Evolutionary conservation across 2,888 invertebrate genomes (phyloP), one percentile per base, ranked within the genome.

Genomic region (Nowickia ferox): DNA sequence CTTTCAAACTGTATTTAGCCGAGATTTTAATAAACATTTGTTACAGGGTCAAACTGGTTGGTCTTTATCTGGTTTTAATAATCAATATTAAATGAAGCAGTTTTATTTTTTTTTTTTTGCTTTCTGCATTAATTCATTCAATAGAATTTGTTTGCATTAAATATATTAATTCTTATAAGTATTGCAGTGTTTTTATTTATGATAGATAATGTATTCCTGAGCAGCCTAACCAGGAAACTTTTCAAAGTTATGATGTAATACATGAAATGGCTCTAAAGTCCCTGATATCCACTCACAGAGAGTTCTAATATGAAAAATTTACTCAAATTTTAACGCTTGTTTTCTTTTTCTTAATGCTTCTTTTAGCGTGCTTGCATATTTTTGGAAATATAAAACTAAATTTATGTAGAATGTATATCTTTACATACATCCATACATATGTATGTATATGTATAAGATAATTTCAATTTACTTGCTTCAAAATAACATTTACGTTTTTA

Each of bases 21-120:
- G 22, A 53, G 61, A 63, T 61, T 30, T 19, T 30, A 55, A 22
- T n/a, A 38, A 77, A 57, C 66, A 77, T 66, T 44, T 77, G 76
- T 77, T 77, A 68, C 57, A 48, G 77, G 77, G 66, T 77, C 66
- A 68, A 68, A 38, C 72, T 59, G 72, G 40, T 74, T 72, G 72
- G 48, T 74, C 74, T 40, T 48, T 74, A 44, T 40, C 38, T 6
- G n/a, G 46, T 59, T 72, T 59, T n/a, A 9, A 22, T 71, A 71
- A 71, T 30, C 11, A 13, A 30, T n/a, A 30, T 48, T 19, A 46
- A 59, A 51, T n/a, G n/a, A 38, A 38, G 9, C 3, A 63, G 6
- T 63, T 19, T n/a, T n/a, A n/a, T n/a, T n/a, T n/a, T n/a, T n/a
- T n/a, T n/a, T n/a, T 44, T 63, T 63, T 44, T 13, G 15, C 22